Percentiles rank a stretch among this genome's conserved stretches.
phyloP scores from a whole-genome alignment of 1,140 invertebrate genomes.

The Armadillidium nasatum region DNA sequence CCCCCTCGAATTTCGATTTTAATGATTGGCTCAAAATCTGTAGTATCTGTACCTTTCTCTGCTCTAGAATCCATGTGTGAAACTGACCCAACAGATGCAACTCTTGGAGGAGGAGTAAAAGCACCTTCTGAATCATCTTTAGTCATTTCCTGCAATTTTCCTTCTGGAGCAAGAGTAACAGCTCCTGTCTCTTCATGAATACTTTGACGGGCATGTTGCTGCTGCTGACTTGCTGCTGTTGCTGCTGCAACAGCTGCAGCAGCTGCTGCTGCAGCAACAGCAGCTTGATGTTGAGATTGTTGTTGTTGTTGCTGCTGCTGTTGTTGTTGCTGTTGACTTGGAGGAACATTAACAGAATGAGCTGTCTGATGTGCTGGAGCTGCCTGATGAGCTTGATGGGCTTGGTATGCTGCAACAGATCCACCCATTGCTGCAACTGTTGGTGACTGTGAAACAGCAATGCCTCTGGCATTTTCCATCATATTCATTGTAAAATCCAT shows the following conservation, averaged over 20 bases:
- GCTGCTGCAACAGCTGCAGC: slow-evolving; percentile 31
- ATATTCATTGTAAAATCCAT: slow-evolving; percentile 46
- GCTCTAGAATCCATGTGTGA: slow-evolving; percentile 35
- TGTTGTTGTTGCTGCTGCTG: slow-evolving; percentile 27
- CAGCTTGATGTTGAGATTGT: slow-evolving; percentile 22
- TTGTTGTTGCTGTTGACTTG: slow-evolving; percentile 38
- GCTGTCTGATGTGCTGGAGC: slow-evolving; percentile 28
- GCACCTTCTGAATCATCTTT: slow-evolving; percentile 43
- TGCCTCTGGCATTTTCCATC: slow-evolving; percentile 43
- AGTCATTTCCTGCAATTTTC: slow-evolving; percentile 43
- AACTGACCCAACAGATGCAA: slow-evolving; percentile 33
- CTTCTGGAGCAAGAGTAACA: slow-evolving; percentile 29
- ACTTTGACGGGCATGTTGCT: slow-evolving; percentile 33
- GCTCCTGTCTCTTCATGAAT: slow-evolving; percentile 23
- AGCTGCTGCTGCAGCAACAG: slow-evolving; percentile 29
- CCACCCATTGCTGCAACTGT: slow-evolving; percentile 42
- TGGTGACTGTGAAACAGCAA: slow-evolving; percentile 33
- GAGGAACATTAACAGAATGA: slow-evolving; percentile 33
- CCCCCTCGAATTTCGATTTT: slow-evolving; percentile 44
- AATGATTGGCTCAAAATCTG: slow-evolving; percentile 43
- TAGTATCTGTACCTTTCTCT: slow-evolving; percentile 44
- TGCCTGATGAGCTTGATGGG: slow-evolving; percentile 18
- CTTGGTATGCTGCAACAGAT: slow-evolving; percentile 37
- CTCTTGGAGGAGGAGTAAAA: slow-evolving; percentile 43
- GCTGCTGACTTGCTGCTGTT: slow-evolving; percentile 36